phyloP scores from a whole-genome alignment of 2,888 invertebrate species.

The Xanthia icteritia region DNA sequence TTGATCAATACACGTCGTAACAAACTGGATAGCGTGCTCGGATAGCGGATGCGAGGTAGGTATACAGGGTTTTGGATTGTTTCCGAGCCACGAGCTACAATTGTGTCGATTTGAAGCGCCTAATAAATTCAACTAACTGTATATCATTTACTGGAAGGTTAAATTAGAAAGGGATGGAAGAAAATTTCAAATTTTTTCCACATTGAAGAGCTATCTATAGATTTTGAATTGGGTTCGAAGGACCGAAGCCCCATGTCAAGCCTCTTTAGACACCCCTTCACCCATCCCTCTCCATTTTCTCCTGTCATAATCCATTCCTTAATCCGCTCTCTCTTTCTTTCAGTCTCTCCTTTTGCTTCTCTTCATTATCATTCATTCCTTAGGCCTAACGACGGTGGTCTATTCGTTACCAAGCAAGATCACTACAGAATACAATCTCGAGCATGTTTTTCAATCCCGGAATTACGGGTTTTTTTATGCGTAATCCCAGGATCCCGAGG shows the following conservation, averaged over 20 bases:
- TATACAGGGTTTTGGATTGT: constrained; percentile 32
- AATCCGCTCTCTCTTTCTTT: background rate
- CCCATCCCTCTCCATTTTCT: no score
- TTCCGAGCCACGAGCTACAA: constrained; percentile 23
- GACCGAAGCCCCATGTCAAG: background rate
- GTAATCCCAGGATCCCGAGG: no score
- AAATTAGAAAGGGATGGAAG: background rate
- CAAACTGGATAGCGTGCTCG: constrained; percentile 60
- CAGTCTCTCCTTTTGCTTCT: background rate
- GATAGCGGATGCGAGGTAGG: constrained; percentile 30
- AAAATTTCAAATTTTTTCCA: background rate
- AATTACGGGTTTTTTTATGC: no score
- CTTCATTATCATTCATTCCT: background rate
- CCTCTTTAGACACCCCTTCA: background rate
- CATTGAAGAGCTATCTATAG: background rate
- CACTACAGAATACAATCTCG: no score
- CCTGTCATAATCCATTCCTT: background rate
- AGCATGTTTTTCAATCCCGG: no score
- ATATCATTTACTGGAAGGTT: constrained; percentile 11
- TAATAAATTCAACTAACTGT: constrained; percentile 25
- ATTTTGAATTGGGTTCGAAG: background rate
- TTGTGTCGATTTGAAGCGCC: constrained; percentile 28
- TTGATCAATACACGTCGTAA: constrained; percentile 59
- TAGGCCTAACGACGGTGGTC: background rate
- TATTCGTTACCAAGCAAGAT: background rate